Evolutionary conservation across 1,140 invertebrate genomes (phyloP).

Genomic region (Drosophila bocqueti): DNA sequence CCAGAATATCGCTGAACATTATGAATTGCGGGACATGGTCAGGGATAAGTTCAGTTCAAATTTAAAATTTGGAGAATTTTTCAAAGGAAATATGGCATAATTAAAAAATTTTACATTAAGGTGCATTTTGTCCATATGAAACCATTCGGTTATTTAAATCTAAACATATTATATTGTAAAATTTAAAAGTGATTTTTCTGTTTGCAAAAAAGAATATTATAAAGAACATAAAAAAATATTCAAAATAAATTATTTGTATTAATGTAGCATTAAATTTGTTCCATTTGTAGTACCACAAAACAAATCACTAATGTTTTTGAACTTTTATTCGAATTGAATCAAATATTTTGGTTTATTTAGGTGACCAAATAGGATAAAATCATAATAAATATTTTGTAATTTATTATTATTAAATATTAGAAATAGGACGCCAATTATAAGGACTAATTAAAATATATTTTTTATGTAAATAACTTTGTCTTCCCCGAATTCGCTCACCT

Average conservation of each 20-base stretch:
- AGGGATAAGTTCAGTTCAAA: neutral
- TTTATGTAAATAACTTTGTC: no score
- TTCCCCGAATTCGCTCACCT: neutral
- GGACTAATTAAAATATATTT: no score
- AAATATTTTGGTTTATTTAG: neutral
- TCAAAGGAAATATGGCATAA: neutral
- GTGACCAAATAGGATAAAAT: neutral
- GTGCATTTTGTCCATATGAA: neutral
- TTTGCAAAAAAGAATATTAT: no score
- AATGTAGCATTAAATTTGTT: neutral
- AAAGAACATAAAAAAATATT: no score
- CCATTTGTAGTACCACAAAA: neutral
- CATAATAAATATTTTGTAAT: neutral
- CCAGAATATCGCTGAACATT: neutral
- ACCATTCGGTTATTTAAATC: no score
- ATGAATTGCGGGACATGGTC: neutral
- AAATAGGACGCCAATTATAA: no score
- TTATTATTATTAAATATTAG: neutral
- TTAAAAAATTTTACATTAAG: no score
- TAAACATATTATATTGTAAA: no score
- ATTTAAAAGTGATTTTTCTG: no score
- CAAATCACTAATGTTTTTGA: no score
- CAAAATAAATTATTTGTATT: neutral
- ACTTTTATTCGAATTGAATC: no score
- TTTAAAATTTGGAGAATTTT: no score